Evolutionary conservation across 2,113 vertebrate species (phyloP).

Genomic region (Fulica atra): DNA sequence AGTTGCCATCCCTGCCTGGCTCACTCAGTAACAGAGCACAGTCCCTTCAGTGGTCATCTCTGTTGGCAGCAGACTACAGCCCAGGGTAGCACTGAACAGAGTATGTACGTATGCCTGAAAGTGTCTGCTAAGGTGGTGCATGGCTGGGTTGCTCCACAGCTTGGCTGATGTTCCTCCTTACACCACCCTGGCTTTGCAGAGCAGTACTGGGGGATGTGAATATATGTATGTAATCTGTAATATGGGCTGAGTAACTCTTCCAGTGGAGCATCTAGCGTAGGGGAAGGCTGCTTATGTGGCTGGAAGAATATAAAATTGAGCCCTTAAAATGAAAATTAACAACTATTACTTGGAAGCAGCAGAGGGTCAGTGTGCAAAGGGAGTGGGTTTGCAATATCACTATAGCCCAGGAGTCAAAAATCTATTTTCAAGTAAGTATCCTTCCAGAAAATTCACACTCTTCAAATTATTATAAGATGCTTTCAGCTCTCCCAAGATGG

Average conservation of each 20-base stretch:
- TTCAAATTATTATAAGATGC: conserved; percentile 44
- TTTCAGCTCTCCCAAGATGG: conserved; percentile 26
- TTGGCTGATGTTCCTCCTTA: background rate
- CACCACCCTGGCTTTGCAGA: background rate
- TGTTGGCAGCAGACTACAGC: background rate
- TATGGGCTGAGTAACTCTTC: background rate
- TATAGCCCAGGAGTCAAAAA: conserved; percentile 17
- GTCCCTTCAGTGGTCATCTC: background rate
- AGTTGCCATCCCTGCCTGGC: background rate
- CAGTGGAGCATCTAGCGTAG: background rate
- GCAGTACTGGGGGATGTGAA: background rate
- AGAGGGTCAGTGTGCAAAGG: background rate
- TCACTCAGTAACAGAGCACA: background rate
- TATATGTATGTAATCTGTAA: background rate
- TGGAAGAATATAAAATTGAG: background rate
- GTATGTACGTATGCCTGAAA: background rate
- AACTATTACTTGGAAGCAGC: background rate
- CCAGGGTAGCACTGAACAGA: background rate
- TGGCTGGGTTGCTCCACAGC: background rate
- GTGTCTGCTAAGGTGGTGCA: background rate
- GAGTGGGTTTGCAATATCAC: background rate
- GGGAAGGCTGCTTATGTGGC: background rate
- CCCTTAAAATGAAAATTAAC: conserved; percentile 8
- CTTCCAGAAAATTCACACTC: conserved; percentile 50
- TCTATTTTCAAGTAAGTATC: conserved; percentile 13